A percentile compares a stretch with the other conserved stretches of the same genome.
phyloP scores from a whole-genome alignment of 2,113 vertebrate genomes.

The Cavia aperea region DNA sequence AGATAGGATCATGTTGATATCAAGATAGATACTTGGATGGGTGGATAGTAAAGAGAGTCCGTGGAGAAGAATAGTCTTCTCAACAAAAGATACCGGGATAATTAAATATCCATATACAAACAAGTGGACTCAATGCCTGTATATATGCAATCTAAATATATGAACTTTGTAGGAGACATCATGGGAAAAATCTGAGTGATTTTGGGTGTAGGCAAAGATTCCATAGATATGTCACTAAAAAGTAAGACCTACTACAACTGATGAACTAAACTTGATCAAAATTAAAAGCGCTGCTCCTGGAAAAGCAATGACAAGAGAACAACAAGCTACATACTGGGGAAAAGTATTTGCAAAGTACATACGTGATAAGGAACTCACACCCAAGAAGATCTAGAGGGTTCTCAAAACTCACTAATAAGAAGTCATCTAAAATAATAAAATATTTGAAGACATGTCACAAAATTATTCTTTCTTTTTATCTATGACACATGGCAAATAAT shows the following conservation, averaged over 20 bases:
- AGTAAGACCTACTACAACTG: background rate
- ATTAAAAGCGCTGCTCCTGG: background rate
- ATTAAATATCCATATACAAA: background rate
- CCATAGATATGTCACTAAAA: background rate
- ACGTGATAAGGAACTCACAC: background rate
- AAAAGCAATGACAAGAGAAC: background rate
- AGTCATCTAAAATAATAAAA: background rate
- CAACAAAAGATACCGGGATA: background rate
- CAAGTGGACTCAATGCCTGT: background rate
- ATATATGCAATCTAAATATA: background rate
- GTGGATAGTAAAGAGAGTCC: background rate
- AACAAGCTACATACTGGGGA: background rate
- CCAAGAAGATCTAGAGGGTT: background rate
- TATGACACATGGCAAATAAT: background rate
- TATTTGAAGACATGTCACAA: background rate
- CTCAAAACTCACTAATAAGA: background rate
- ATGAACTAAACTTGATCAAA: background rate
- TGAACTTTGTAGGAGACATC: background rate
- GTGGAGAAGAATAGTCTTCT: background rate
- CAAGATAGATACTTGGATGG: background rate
- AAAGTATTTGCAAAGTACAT: background rate
- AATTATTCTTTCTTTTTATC: background rate
- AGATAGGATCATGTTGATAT: background rate
- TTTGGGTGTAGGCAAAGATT: background rate
- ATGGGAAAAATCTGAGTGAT: background rate